phyloP scores from a whole-genome alignment of 2,113 vertebrate species.

The Lampris incognitus region DNA sequence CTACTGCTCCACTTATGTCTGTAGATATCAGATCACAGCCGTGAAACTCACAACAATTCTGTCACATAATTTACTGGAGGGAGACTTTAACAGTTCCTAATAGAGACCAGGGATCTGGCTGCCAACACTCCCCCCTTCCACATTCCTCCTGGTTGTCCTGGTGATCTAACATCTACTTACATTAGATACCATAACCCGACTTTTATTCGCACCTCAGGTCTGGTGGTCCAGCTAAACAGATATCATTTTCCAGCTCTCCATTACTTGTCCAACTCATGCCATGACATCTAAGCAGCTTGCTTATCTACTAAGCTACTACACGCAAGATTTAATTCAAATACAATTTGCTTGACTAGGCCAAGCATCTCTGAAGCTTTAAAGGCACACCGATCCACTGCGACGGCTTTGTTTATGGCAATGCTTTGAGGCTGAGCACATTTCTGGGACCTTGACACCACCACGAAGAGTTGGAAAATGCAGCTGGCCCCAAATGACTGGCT shows the following conservation, averaged over 20 bases:
- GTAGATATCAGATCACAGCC: conserved; percentile 3
- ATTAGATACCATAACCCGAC: conserved; percentile 9
- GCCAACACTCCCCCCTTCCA: conserved; percentile 43
- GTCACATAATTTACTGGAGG: background rate
- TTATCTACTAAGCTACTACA: conserved; percentile 22
- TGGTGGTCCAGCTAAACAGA: conserved; percentile 12
- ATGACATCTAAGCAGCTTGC: conserved; percentile 21
- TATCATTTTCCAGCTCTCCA: conserved; percentile 2
- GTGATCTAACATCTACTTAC: conserved; percentile 45
- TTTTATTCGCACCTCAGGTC: conserved; percentile 21
- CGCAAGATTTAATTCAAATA: conserved; percentile 35
- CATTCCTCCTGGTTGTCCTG: conserved; percentile 38
- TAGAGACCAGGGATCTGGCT: conserved; percentile 15
- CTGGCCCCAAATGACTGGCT: conserved; percentile 12
- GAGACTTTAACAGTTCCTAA: conserved; percentile 17
- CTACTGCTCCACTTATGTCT: background rate
- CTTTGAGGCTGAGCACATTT: conserved; percentile 29
- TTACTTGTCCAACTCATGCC: conserved; percentile 21
- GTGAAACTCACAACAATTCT: background rate
- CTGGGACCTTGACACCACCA: conserved; percentile 36
- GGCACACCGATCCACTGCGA: conserved; percentile 28
- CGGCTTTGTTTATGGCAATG: conserved; percentile 60
- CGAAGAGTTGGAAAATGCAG: conserved; percentile 49
- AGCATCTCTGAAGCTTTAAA: background rate
- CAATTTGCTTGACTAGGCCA: conserved; percentile 32